phyloP scores from a whole-genome alignment of 2,888 invertebrate species.

The Sinodicranocentrus sp. region DNA sequence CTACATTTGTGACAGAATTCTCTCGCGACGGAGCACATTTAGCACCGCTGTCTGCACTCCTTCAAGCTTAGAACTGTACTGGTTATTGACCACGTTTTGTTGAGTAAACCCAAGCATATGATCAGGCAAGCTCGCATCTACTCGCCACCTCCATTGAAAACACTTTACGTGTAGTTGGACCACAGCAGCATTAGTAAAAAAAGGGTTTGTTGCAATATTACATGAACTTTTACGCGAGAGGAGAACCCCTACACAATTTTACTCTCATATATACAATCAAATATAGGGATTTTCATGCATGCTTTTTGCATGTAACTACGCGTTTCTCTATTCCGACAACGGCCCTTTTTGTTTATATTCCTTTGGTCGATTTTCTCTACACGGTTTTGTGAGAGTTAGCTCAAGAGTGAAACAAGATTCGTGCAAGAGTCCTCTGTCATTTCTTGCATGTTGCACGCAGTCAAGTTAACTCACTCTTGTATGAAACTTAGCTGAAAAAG shows the following conservation, averaged over 20 bases:
- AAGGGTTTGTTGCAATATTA: background rate
- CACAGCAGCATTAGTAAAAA: background rate
- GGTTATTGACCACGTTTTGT: conserved; percentile 47
- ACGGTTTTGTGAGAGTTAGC: too few species aligned
- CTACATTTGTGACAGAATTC: too few species aligned
- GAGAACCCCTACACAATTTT: background rate
- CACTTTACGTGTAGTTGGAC: conserved; percentile 1
- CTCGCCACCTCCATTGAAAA: conserved; percentile 1
- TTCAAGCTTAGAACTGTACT: conserved; percentile 32
- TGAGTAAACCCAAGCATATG: conserved; percentile 16
- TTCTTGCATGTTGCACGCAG: too few species aligned
- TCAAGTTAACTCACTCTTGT: too few species aligned
- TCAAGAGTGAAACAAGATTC: too few species aligned
- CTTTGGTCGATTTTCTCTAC: too few species aligned
- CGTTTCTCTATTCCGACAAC: background rate
- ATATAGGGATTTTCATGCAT: background rate
- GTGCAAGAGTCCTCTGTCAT: too few species aligned
- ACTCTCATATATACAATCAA: background rate
- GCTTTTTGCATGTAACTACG: background rate
- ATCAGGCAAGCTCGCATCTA: background rate
- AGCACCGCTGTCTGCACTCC: conserved; percentile 21
- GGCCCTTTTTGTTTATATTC: background rate
- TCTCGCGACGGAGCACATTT: too few species aligned
- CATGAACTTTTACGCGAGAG: background rate
- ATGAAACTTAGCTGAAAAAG: too few species aligned